phyloP scores from a whole-genome alignment of 2,113 vertebrate species.

The Perccottus glenii region DNA sequence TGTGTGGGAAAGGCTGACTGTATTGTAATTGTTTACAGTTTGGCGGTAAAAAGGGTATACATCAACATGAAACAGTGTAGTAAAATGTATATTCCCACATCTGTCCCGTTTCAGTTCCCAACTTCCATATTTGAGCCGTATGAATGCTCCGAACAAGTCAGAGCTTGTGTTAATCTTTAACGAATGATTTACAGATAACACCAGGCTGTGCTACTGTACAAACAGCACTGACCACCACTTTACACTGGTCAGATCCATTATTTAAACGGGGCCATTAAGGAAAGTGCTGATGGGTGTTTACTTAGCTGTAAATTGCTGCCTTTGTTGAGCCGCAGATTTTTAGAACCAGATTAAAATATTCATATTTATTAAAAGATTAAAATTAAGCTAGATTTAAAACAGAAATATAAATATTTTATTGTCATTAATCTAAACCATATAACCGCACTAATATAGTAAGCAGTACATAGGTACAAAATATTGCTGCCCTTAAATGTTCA shows the following conservation, averaged over 20 bases:
- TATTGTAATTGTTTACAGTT: not conserved
- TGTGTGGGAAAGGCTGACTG: not conserved
- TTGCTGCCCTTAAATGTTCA: conserved; percentile 24
- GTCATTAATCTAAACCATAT: not conserved
- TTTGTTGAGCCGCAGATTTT: not conserved
- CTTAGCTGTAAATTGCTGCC: not conserved
- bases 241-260: conserved; percentile 14
- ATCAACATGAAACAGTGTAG: not conserved
- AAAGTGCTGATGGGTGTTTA: not conserved
- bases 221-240: not conserved
- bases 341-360: not conserved
- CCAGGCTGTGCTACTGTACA: not conserved
- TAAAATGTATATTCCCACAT: not conserved
- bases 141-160: too few species aligned
- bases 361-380: not conserved
- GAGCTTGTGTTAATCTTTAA: too few species aligned
- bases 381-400: not conserved
- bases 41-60: not conserved
- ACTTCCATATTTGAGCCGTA: too few species aligned
- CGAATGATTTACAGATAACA: too few species aligned
- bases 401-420: not conserved
- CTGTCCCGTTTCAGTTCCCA: too few species aligned
- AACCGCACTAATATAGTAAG: conserved; percentile 1
- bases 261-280: not conserved
- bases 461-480: not conserved